Evolutionary conservation across 2,113 vertebrate genomes (phyloP).

Genomic region (Tiliqua scincoides): DNA sequence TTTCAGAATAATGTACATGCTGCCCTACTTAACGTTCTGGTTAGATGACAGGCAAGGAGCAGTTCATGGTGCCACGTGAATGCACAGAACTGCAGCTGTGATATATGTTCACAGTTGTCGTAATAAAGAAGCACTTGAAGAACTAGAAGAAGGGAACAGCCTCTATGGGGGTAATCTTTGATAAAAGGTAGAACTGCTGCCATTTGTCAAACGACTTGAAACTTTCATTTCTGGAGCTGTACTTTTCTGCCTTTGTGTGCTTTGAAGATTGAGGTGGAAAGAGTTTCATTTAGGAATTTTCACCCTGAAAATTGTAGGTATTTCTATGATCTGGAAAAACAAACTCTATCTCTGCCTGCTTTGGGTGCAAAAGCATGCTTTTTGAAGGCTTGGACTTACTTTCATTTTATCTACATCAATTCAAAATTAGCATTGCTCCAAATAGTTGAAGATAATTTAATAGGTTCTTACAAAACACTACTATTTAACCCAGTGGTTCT

Average conservation of each 20-base stretch:
- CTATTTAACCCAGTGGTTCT: no score
- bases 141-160: background rate
- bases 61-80: background rate
- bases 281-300: background rate
- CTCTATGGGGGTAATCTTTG: fast-evolving
- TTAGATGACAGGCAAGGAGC: background rate
- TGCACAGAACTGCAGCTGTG: background rate
- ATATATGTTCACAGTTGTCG: background rate
- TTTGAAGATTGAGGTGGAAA: background rate
- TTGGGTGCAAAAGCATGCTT: no score
- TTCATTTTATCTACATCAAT: no score
- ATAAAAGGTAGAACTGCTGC: background rate
- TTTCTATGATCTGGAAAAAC: no score
- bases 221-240: background rate
- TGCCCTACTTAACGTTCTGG: background rate
- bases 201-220: background rate
- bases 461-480: no score
- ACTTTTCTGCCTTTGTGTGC: background rate
- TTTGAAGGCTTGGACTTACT: background rate
- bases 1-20: background rate
- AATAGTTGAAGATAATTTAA: no score
- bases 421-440: no score
- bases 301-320: background rate
- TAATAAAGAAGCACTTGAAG: background rate
- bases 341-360: no score